A percentile compares a stretch with the other conserved stretches of the same genome.
Evolutionary conservation across 2,888 invertebrate genomes (phyloP).

Genomic region (Diplazon laetatorius): DNA sequence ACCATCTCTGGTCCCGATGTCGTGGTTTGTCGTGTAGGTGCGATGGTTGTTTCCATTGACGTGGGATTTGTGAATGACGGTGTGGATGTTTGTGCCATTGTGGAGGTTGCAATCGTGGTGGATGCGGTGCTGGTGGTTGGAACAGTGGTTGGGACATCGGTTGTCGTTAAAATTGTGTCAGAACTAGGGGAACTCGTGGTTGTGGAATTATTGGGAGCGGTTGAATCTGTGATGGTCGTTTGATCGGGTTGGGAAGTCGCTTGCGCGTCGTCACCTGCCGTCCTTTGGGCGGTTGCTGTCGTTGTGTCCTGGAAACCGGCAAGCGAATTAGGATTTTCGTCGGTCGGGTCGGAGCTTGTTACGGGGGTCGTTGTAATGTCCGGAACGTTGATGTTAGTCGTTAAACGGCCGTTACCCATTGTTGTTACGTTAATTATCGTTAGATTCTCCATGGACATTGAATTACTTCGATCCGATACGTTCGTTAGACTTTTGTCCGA

Average conservation of each 20-base stretch:
- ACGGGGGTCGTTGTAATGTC: conserved; percentile 63
- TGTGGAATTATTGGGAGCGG: conserved; percentile 48
- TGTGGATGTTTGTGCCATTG: conserved; percentile 53
- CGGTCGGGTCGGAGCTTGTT: conserved; percentile 68
- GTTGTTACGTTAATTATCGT: conserved; percentile 53
- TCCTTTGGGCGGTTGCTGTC: conserved; percentile 81
- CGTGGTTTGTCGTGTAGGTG: conserved; percentile 56
- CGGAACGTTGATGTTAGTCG: conserved; percentile 62
- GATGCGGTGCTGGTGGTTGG: conserved; percentile 53
- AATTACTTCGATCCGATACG: conserved; percentile 23
- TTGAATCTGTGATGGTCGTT: conserved; percentile 57
- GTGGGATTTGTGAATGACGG: conserved; percentile 49
- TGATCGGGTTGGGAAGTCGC: conserved; percentile 70
- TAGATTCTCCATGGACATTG: conserved; percentile 23
- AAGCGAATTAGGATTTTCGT: conserved; percentile 78
- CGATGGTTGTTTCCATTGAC: conserved; percentile 41
- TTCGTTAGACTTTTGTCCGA: conserved; percentile 46
- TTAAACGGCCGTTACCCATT: conserved; percentile 60
- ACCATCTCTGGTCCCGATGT: conserved; percentile 43
- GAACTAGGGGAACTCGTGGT: neutral
- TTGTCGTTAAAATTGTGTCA: neutral
- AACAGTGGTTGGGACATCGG: conserved; percentile 43
- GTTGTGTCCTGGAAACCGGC: conserved; percentile 81
- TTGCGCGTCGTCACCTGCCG: conserved; percentile 77
- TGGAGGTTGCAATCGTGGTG: conserved; percentile 42